A percentile compares a stretch with the other conserved stretches of the same genome.
These are phyloP conservation scores for Drosophila parthenogenetica DNA, from an alignment of 2,888 invertebrate genomes.

Conservation along the genomic window DNA sequence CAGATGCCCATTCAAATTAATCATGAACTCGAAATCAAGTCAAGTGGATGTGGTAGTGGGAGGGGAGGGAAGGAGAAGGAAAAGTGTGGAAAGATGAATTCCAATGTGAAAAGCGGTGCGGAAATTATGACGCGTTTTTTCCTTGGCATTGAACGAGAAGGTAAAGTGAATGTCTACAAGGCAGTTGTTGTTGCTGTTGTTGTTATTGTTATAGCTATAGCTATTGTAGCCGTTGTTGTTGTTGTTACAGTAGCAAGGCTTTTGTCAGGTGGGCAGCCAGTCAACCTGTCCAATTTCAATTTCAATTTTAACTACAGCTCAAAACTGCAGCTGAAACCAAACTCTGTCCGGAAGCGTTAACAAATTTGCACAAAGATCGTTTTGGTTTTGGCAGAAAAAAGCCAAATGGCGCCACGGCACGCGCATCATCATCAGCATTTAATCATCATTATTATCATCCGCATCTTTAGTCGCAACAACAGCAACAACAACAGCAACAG, in stretches of 20 bases:
- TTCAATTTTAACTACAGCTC: conserved; percentile 15
- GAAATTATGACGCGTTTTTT: conserved; percentile 72
- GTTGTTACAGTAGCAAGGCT: conserved; percentile 48
- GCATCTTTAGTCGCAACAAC: conserved; percentile 9
- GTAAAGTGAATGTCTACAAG: conserved; percentile 70
- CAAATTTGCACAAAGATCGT: conserved; percentile 70
- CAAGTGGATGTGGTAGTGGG: neutral
- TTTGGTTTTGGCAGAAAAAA: conserved; percentile 33
- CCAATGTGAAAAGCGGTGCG: conserved; percentile 51
- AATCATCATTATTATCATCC: conserved; percentile 43
- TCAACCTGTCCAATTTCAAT: conserved; percentile 33
- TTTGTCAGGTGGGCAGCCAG: conserved; percentile 48
- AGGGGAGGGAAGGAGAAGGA: neutral
- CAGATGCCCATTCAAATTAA: conserved; percentile 45
- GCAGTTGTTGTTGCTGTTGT: conserved; percentile 20
- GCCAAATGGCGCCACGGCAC: conserved; percentile 70
- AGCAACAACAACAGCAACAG: conserved; percentile 22
- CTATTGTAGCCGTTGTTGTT: too few relatives aligned
- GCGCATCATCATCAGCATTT: conserved; percentile 70
- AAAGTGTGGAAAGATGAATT: conserved; percentile 5
- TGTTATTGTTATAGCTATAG: conserved; percentile 24
- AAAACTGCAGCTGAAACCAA: neutral
- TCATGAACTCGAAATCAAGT: conserved; percentile 1
- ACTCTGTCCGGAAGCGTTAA: conserved; percentile 68
- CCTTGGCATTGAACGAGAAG: conserved; percentile 70